phyloP scores from a whole-genome alignment of 2,888 invertebrate species.

The Tipula lateralis region DNA sequence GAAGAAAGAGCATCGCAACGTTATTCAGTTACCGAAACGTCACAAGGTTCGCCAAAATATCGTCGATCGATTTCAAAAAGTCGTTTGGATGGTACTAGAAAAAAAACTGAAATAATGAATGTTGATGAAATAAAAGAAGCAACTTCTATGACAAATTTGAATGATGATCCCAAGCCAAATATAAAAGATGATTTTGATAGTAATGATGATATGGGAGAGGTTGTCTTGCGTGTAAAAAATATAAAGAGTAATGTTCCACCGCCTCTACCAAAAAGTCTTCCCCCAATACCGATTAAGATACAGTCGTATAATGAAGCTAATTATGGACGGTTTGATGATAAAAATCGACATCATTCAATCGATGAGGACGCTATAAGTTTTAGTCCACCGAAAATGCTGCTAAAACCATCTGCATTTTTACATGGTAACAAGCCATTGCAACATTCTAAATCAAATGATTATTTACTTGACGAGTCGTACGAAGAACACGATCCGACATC shows the following conservation, averaged over 20 bases:
- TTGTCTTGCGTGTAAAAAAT: neutral
- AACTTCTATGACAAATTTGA: neutral
- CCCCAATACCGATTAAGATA: conserved; percentile 26
- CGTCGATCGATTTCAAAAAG: neutral
- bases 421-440: neutral
- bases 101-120: conserved; percentile 29
- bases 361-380: neutral
- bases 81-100: conserved; percentile 26
- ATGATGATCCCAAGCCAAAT: neutral
- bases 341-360: neutral
- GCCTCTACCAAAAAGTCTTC: conserved; percentile 33
- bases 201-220: neutral
- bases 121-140: conserved; percentile 31
- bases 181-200: neutral
- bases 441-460: neutral
- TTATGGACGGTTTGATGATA: neutral
- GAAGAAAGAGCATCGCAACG: neutral
- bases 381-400: neutral
- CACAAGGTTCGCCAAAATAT: neutral
- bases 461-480: neutral
- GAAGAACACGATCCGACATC: conserved; percentile 29
- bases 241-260: conserved; percentile 28
- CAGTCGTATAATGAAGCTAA: neutral
- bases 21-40: conserved; percentile 25
- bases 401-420: conserved; percentile 7